Percentiles rank a stretch among this genome's conserved stretches.
Evolutionary conservation across 2,888 invertebrate genomes (phyloP).

Genomic region (Eumacrocentrus americanus): DNA sequence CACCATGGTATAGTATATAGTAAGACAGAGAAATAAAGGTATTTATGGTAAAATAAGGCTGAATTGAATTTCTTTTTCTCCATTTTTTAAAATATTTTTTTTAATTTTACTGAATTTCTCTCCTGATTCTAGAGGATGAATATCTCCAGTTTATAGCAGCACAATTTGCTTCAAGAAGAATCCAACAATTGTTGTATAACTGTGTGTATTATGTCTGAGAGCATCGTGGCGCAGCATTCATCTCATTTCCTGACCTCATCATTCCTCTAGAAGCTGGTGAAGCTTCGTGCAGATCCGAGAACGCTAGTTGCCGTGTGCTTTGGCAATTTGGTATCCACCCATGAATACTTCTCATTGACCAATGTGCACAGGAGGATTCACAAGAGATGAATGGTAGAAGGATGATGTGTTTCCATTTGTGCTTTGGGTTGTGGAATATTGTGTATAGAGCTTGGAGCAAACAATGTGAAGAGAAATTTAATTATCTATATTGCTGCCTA

Average conservation of each 20-base stretch:
- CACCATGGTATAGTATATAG: too few relatives aligned
- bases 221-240: not conserved
- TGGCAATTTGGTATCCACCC: conserved; percentile 1
- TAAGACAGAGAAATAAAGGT: not conserved
- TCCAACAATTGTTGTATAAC: not conserved
- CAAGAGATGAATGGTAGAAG: not conserved
- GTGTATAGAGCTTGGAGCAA: too few relatives aligned
- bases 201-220: not conserved
- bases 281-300: not conserved
- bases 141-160: too few relatives aligned
- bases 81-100: too few relatives aligned
- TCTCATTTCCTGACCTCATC: not conserved
- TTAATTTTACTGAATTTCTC: too few relatives aligned
- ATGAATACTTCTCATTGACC: not conserved
- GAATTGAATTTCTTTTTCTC: too few relatives aligned
- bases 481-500: too few relatives aligned
- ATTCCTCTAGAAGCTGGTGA: not conserved
- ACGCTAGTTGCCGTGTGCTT: conserved; percentile 1
- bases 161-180: too few relatives aligned
- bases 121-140: too few relatives aligned
- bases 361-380: not conserved
- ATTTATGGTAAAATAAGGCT: not conserved
- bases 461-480: too few relatives aligned
- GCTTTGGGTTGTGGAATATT: too few relatives aligned
- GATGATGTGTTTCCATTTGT: not conserved